Evolutionary conservation across 2,797 vertebrate species (phyloP), one percentile per base, ranked within the genome.

Genomic region (Pseudopleuronectes americanus): DNA sequence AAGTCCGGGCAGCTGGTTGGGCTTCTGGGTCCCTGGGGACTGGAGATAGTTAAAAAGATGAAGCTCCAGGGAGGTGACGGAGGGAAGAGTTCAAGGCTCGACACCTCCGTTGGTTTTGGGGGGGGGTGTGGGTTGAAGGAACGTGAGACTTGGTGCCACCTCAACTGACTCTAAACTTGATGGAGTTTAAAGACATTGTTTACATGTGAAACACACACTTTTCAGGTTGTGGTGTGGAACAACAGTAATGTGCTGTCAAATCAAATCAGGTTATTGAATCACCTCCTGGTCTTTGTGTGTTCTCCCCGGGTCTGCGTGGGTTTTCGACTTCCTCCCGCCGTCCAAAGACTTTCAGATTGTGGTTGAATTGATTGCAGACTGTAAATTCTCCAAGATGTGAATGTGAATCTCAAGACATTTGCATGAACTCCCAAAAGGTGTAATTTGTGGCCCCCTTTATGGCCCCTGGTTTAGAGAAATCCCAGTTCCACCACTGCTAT

Each of bases 1-100:
- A 91, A 88, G 92, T 87, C 69, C 47, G 79, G 93, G 92, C 94
- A 94, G 88, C 87, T 89, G 55, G 81, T 82, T 81, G 71, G 79
- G 89, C 88, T 81, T 64, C 64, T 82, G 81, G 83, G 83, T 86
- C 93, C 90, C 63, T 0, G 1, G 89, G 91, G 92, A 91, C 78
- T 31, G 60, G 57, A 76, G 80, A 90, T 76, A 87, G 87, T 89
- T 85, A 87, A 90, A 45, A 84, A 92, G 88, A 93, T 90, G 91
- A 90, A 64, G 63, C 83, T 53, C 28, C 57, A 71, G 68, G 77
- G 85, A 89, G 87, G 87, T 87, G 92, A 89, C 67, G 53, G 84
- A 86, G 85, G 86, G 74, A 79, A 83, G 19, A 74, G 86, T 76
- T 91, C 86, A 91, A 76, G 76, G 57, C 71, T 68, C 69, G 57